phyloP scores from a whole-genome alignment of 2,888 invertebrate genomes.

The Ophion ellenae region DNA sequence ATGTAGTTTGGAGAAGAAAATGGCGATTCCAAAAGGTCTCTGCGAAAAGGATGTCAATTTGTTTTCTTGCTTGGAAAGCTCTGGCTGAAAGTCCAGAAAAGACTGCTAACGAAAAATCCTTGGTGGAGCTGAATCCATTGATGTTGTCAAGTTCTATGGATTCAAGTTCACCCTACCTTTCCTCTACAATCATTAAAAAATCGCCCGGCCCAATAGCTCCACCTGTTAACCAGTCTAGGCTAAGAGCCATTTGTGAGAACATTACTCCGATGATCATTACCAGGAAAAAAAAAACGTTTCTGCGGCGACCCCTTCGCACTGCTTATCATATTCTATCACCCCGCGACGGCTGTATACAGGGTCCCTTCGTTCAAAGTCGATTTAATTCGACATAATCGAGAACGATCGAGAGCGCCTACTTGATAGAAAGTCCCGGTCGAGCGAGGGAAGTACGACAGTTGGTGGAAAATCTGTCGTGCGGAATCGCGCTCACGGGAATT shows the following conservation, averaged over 20 bases:
- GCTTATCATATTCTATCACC: slow-evolving; percentile 41
- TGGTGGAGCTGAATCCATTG: no score
- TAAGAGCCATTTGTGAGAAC: slow-evolving; percentile 4
- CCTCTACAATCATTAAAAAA: slow-evolving; percentile 34
- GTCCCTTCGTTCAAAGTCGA: slow-evolving; percentile 56
- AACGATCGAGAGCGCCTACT: slow-evolving; percentile 54
- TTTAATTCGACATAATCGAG: slow-evolving; percentile 78
- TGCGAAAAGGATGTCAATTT: no score
- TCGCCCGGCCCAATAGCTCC: not conserved
- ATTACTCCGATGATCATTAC: slow-evolving; percentile 11
- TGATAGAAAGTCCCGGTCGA: slow-evolving; percentile 8
- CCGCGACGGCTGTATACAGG: not conserved
- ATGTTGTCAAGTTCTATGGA: no score
- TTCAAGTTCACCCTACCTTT: slow-evolving; percentile 38
- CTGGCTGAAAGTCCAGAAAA: no score
- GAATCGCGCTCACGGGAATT: slow-evolving; percentile 80
- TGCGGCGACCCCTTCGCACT: slow-evolving; percentile 22
- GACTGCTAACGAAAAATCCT: no score
- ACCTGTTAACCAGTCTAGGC: slow-evolving; percentile 31
- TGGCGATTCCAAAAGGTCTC: no score
- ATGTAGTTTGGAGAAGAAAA: no score
- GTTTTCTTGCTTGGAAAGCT: no score
- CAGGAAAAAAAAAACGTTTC: slow-evolving; percentile 14
- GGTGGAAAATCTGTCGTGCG: slow-evolving; percentile 82
- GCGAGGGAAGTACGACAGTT: slow-evolving; percentile 77